Base-by-base conservation (phyloP, 1,140 invertebrate genomes). In the Cardiocondyla obscurior region DNA sequence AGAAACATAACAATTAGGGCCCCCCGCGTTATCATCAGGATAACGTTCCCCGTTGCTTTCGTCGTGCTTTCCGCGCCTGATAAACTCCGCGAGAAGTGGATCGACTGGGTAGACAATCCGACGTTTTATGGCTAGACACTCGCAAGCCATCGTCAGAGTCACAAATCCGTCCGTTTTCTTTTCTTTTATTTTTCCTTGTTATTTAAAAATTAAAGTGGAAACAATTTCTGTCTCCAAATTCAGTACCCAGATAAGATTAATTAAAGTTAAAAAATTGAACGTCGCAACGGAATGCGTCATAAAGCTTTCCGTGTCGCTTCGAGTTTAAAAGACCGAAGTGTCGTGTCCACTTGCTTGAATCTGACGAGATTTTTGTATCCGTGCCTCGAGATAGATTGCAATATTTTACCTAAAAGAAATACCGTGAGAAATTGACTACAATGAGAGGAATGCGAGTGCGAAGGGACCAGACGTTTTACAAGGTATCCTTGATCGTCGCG, bases 1-100 rank as follows among this genome's bases (percentile, higher is more conserved):
- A 58, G 77, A 83, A 83, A 65, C 74, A 77, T 77, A 67, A 79
- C 74, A 83, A 83, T 83, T 83, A 83, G 74, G 76, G 58, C 22
- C 6, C 22, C 6, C 14, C 30, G 30, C 12, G n/a, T 83, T 83
- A 64, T 81, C 74, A 28, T 1, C 2, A 12, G 36, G 22, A 62
- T 83, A 79, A 79, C 51, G 60, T 60, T 70, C 36, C 82, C 25
- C 76, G 33, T 70, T 70, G 25, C 28, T 25, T 36, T 16, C 16
- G 22, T 81, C 82, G 65, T 69, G 76, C 6, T 65, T 84, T 84
- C 76, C 76, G 64, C 76, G 39, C 16, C 30, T 19, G 58, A 57
- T 28, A 64, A 77, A 46, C n/a, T 6, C n/a, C 7, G 25, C 16
- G 28, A 49, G n/a, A 67, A 4, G 42, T 28, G 46, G 42, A 76